Evolutionary conservation across 2,113 vertebrate species (phyloP).

Genomic region (Aix galericulata): DNA sequence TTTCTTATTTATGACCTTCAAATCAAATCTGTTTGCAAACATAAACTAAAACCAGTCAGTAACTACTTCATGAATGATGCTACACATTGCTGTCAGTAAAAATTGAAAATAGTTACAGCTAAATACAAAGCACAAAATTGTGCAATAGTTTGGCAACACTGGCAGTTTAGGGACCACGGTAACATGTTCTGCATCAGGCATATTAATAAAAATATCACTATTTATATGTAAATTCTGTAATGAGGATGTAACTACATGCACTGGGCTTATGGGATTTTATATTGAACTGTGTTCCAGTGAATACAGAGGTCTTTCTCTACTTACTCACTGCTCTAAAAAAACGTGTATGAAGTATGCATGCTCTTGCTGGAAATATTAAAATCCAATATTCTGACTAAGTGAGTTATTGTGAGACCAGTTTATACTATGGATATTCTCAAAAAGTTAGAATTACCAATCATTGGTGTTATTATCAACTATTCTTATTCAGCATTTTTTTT

Average conservation of each 20-base stretch:
- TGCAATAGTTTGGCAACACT: background rate
- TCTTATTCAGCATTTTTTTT: background rate
- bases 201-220: background rate
- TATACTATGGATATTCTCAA: background rate
- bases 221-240: background rate
- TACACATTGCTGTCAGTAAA: background rate
- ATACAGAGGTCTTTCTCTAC: background rate
- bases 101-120: background rate
- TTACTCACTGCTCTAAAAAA: background rate
- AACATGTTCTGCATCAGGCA: background rate
- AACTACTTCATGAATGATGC: fast-evolving
- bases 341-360: background rate
- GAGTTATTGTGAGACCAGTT: background rate
- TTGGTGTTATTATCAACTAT: background rate
- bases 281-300: background rate
- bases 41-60: background rate
- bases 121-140: background rate
- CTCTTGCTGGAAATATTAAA: background rate
- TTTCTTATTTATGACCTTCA: background rate
- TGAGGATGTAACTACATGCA: background rate
- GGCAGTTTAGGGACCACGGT: background rate
- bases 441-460: background rate
- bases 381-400: background rate
- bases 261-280: background rate
- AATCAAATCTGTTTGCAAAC: background rate